A percentile compares a stretch with the other conserved stretches of the same genome.
phyloP scores from a whole-genome alignment of 92 coral and sea anemone genomes.

The Virgularia gustaviana region DNA sequence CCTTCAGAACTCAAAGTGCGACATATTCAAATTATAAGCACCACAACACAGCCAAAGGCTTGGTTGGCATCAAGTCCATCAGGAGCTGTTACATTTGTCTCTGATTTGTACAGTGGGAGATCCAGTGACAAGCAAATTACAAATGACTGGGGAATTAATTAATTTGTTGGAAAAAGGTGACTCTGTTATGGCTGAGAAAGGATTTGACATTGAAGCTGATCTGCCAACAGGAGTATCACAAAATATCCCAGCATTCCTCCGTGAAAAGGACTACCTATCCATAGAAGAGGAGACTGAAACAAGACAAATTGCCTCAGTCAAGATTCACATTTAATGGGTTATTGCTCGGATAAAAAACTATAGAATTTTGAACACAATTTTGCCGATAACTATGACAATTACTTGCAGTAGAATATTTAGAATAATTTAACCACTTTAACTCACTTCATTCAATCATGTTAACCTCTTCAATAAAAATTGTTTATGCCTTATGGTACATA shows the following conservation, averaged over 20 bases:
- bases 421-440: too few species aligned
- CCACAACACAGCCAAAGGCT: conserved; percentile 45
- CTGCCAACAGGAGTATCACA: background rate
- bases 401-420: conserved; percentile 1
- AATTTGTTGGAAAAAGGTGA: conserved; percentile 52
- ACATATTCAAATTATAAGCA: conserved; percentile 43
- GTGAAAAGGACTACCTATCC: conserved; percentile 3
- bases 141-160: conserved; percentile 41
- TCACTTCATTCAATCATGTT: conserved; percentile 1
- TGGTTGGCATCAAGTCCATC: conserved; percentile 49
- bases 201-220: too few species aligned
- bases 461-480: conserved; percentile 4
- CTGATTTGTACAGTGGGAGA: too few species aligned
- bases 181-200: conserved; percentile 21
- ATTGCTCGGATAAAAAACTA: conserved; percentile 23
- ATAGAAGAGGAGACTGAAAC: conserved; percentile 28
- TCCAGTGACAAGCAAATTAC: conserved; percentile 66
- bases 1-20: conserved; percentile 39
- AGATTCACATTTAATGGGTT: conserved; percentile 34
- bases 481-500: too few species aligned
- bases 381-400: conserved; percentile 2
- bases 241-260: conserved; percentile 11
- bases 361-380: conserved; percentile 6
- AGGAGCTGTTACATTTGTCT: too few species aligned
- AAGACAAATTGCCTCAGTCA: conserved; percentile 18